Base-by-base conservation (phyloP, 1,140 invertebrate genomes). In the Antheraea mylitta region DNA sequence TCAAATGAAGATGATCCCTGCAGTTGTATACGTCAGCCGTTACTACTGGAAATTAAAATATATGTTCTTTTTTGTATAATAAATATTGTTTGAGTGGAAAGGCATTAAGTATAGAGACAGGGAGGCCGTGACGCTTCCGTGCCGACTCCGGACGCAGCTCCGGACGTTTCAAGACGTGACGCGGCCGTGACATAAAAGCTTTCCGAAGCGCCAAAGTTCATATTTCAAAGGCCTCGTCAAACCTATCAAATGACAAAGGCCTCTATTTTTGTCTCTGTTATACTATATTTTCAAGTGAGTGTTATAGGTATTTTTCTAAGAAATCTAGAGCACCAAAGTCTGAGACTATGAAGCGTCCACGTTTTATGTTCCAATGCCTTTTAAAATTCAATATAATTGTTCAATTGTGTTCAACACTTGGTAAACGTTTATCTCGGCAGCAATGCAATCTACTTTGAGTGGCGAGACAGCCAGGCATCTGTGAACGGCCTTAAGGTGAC, bases 171-270 rank as follows among this genome's bases (percentile, higher is more conserved):
- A 53, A 53, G 45, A 53, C 45, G 45, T 53, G 45, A 53, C 45
- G 45, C 45, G 45, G 45, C 45, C 45, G 11, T 53, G 45, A 53
- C 45, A 53, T 53, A n/a, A 53, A 53, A 53, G 45, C 45, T 53
- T 53, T 53, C 45, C 45, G 45, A 53, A 53, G 45, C 45, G 16
- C 45, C 45, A 53, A 53, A 53, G 45, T 53, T 53, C 45, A 53
- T 53, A 53, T 53, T 53, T 53, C 45, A 53, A 53, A 53, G 45
- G 45, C 45, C 45, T 53, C 45, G 45, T 53, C 45, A 53, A 53
- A 53, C 45, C 45, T 53, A 53, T 53, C 45, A 53, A 53, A 53
- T 53, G 45, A 53, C 45, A 53, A 53, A 53, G 45, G 45, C 45
- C 45, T 53, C 45, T 53, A 53, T 53, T 53, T 53, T 53, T 13